Base-by-base conservation (phyloP, 1,140 invertebrate genomes). In the Phortica variegata region DNA sequence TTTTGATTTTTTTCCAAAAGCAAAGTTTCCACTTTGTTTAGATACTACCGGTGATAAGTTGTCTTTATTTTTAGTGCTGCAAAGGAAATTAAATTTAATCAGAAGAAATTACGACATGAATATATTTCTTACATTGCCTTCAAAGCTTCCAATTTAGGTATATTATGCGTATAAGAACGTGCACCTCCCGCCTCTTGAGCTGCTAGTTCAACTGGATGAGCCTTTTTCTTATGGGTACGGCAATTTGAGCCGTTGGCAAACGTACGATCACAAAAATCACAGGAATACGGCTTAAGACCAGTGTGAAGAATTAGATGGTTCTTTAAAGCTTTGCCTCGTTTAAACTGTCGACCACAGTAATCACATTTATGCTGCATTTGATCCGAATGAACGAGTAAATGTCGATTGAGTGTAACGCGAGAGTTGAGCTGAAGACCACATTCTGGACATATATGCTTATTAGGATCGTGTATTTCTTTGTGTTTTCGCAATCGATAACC, bases 231-330 rank as follows among this genome's bases (percentile, higher is more conserved):
- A 47, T 77, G 76, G 33, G 69, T 65, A 8, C 76, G 61, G 53
- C 74, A 77, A 44, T 76, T 77, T 8, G 66, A 69, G 12, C 65
- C 66, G 36, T 75, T 76, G 16, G 74, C 68, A 56, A 77, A 77
- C 7, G 73, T 72, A n/a, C 69, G 59, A 13, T 60, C 52, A 48
- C 76, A 77, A 58, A 73, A 77, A 10, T 62, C 66, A 46, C 76
- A 77, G 1, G 54, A 51, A n/a, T n/a, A n/a, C n/a, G n/a, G n/a
- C n/a, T n/a, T n/a, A n/a, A n/a, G n/a, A n/a, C n/a, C n/a, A n/a
- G 51, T 77, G 76, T 16, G 74, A 73, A 68, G 44, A 43, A 68
- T 69, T 20, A 65, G 44, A 39, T 73, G 66, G 51, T 65, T 62
- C 61, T 61, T 54, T 13, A 71, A 56, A 8, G 65, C 57, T 48